These are phyloP conservation scores for human (Homo sapiens) DNA, from an alignment of 2,113 vertebrate genomes.

Conservation along the genomic window GRCh38 chr7:84860001-84860500, in stretches of 20 bases:
- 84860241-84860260: neutral
- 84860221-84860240: neutral
- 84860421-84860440: neutral
- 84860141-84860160: neutral
- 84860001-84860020: neutral
- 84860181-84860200: neutral
- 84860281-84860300: neutral
- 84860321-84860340: neutral
- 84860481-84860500: neutral
- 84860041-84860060: neutral
- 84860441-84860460: neutral
- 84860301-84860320: neutral
- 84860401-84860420: neutral
- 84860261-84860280: neutral
- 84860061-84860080: neutral
- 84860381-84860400: neutral
- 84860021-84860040: neutral
- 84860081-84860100: neutral
- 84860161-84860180: neutral
- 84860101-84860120: neutral
- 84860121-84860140: neutral
- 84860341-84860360: neutral
- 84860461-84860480: neutral
- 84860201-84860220: neutral
- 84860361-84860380: neutral